Evolutionary conservation across 2,797 vertebrate species (phyloP).

Genomic region (Acipenser ruthenus): DNA sequence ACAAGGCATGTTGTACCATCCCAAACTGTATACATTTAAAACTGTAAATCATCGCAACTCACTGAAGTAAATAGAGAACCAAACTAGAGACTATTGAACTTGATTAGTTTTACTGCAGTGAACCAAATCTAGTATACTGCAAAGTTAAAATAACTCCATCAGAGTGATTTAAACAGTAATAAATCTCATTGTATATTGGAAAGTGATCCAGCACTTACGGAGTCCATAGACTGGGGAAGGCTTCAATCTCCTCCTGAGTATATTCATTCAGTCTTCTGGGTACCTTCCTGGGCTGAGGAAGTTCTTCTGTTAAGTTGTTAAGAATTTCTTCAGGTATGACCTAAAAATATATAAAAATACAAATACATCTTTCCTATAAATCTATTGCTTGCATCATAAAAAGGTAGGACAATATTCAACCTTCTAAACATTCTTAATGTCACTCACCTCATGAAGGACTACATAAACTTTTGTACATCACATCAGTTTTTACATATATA

Average conservation of each 20-base stretch:
- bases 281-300: constrained; percentile 76
- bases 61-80: constrained; percentile 12
- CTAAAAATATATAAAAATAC: constrained; percentile 35
- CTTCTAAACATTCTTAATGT: too few species aligned
- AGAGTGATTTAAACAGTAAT: background rate
- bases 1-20: background rate
- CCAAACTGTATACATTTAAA: background rate
- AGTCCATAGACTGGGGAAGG: constrained; percentile 82
- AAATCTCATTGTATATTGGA: background rate
- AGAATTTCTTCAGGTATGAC: constrained; percentile 81
- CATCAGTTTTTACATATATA: too few species aligned
- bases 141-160: too few species aligned
- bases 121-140: background rate
- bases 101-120: background rate
- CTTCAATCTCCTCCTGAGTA: constrained; percentile 73
- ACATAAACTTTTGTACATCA: too few species aligned
- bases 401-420: too few species aligned
- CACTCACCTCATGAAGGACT: too few species aligned
- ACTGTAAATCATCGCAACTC: background rate
- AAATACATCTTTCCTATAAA: too few species aligned
- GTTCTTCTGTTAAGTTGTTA: constrained; percentile 81
- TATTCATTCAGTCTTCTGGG: constrained; percentile 84
- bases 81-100: constrained; percentile 14
- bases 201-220: constrained; percentile 66
- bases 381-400: too few species aligned